These are phyloP conservation scores for Daphoenositta chrysoptera DNA, from an alignment of 2,113 vertebrate species.

Conservation along the genomic window DNA sequence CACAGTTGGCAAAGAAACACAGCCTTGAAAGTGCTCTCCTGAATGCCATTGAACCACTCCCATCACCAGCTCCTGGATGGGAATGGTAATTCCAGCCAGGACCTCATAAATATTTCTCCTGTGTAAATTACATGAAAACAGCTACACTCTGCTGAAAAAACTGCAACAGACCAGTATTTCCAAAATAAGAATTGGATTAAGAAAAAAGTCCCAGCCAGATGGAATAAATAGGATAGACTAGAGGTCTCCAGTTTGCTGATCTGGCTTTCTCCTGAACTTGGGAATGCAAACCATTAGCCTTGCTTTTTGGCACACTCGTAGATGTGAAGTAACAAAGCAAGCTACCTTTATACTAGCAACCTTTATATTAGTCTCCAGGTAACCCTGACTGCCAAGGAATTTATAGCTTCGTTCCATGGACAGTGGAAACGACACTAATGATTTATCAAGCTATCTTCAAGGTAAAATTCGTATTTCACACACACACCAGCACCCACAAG, in stretches of 20 bases:
- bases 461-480: background rate
- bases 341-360: constrained; percentile 1
- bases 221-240: background rate
- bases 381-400: constrained; percentile 48
- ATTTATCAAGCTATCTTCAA: constrained; percentile 17
- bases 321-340: constrained; percentile 20
- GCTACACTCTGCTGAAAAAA: background rate
- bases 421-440: constrained; percentile 11
- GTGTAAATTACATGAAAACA: background rate
- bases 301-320: background rate
- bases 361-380: constrained; percentile 38
- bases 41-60: background rate
- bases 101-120: constrained; percentile 11
- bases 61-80: background rate
- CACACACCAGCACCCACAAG: background rate
- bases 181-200: background rate
- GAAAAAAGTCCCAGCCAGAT: background rate
- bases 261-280: background rate
- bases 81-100: background rate
- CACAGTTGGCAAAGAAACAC: accelerated
- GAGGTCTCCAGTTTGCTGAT: background rate
- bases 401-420: background rate
- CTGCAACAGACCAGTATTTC: background rate
- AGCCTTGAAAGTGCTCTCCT: background rate
- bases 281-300: background rate